Evolutionary conservation across 2,888 invertebrate genomes (phyloP), one percentile per base, ranked within the genome.

Genomic region (Tethea ocularis): DNA sequence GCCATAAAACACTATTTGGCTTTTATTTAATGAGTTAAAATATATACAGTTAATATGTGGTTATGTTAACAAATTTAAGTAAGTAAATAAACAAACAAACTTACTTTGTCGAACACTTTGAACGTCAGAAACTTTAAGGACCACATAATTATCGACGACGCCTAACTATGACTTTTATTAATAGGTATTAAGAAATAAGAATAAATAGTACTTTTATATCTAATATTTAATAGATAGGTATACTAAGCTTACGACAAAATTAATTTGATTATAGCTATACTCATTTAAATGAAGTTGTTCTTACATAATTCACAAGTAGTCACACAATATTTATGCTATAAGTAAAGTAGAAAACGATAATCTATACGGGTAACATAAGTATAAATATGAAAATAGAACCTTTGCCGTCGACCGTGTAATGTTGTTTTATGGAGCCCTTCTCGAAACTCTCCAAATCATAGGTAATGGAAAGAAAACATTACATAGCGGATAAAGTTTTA

Each of bases 401-500:
- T 71, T 70, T 67, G 64, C 66, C 65, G 66, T 61, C 66, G 61
- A 62, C 65, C 72, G 63, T 67, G 67, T 74, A 74, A 80, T 83
- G 72, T 83, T 83, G 63, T 83, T 83, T 76, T 78, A 80, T 78
- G 74, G 71, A 78, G 72, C 71, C 80, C 74, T 77, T 71, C 68
- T 64, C 61, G 65, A 75, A 75, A 78, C 77, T 67, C 72, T 68
- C 67, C 77, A 75, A 81, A 84, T 82, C 79, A 77, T 83, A 74
- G 74, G 74, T 85, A 87, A 88, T 86, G 86, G 80, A 87, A 88
- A 75, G 78, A 85, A 84, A 88, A 86, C 80, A 86, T 82, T 77
- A 77, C 66, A 66, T 62, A 60, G 60, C 58, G 61, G 67, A 71
- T 72, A 77, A 81, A 80, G 69, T 80, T 80, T 81, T 74, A 76